phyloP scores from a whole-genome alignment of 2,113 vertebrate genomes.

The Caranx melampygus region DNA sequence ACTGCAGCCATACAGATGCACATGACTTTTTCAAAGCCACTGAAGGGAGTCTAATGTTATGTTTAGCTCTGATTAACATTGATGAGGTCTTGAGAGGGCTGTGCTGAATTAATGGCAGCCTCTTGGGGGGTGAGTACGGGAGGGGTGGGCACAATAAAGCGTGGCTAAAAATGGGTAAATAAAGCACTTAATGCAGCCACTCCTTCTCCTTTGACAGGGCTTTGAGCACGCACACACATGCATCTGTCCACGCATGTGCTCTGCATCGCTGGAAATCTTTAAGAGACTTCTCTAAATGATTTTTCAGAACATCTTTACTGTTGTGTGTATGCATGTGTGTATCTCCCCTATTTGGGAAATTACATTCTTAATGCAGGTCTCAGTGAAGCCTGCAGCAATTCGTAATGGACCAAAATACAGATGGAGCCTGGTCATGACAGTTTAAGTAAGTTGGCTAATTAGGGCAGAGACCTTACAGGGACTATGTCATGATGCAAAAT shows the following conservation, averaged over 20 bases:
- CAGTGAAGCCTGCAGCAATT: not conserved
- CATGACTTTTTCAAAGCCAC: constrained; percentile 36
- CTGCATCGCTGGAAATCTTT: not conserved
- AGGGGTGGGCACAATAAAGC: constrained; percentile 53
- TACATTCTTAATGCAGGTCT: not conserved
- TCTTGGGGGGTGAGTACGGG: constrained; percentile 44
- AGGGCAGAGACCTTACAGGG: not conserved
- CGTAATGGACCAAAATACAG: not conserved
- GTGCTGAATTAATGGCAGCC: constrained; percentile 69
- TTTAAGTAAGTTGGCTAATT: constrained; percentile 6
- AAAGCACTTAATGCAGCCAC: constrained; percentile 50
- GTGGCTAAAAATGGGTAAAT: constrained; percentile 62
- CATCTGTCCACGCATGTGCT: constrained; percentile 15
- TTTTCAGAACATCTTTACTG: not conserved
- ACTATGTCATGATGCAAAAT: not conserved
- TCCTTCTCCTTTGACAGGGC: constrained; percentile 31
- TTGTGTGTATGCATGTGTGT: not conserved
- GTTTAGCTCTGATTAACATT: constrained; percentile 73
- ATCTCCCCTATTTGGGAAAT: not conserved
- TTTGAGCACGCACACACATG: not conserved
- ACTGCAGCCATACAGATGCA: constrained; percentile 2
- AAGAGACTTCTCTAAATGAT: not conserved
- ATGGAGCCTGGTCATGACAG: constrained; percentile 13
- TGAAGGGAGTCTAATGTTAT: constrained; percentile 57
- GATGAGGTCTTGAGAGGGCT: constrained; percentile 63